phyloP scores from a whole-genome alignment of 2,888 invertebrate species.

The Caenorhabditis sp. region DNA sequence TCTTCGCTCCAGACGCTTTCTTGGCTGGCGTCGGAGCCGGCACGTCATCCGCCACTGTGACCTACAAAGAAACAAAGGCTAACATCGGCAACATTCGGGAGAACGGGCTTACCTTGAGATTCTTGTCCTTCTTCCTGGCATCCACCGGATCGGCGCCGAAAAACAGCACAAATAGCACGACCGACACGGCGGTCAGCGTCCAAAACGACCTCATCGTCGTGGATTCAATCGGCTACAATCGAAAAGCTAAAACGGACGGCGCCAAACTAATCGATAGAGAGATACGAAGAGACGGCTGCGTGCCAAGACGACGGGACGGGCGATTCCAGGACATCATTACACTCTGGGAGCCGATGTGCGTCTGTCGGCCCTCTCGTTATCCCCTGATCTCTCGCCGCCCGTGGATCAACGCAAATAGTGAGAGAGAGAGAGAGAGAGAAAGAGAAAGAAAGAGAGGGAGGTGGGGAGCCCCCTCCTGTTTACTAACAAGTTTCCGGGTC shows the following conservation, averaged over 20 bases:
- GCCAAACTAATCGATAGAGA: slow-evolving; percentile 11
- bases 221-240: background rate
- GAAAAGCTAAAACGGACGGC: background rate
- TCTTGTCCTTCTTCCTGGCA: slow-evolving; percentile 53
- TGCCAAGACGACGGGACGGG: slow-evolving; percentile 17
- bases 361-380: background rate
- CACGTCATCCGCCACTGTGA: slow-evolving; percentile 50
- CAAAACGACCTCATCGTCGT: slow-evolving; percentile 26
- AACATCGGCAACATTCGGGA: no score
- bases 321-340: slow-evolving; percentile 56
- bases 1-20: slow-evolving; percentile 18
- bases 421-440: slow-evolving; percentile 27
- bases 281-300: slow-evolving; percentile 6
- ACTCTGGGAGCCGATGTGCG: slow-evolving; percentile 37
- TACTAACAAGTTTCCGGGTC: background rate
- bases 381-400: slow-evolving; percentile 9
- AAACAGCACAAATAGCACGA: slow-evolving; percentile 14
- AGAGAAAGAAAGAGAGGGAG: slow-evolving; percentile 14
- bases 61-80: no score
- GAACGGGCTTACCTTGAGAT: slow-evolving; percentile 37
- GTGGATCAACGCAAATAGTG: slow-evolving; percentile 36
- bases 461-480: slow-evolving; percentile 11
- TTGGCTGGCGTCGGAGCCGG: slow-evolving; percentile 31
- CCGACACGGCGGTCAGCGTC: slow-evolving; percentile 26
- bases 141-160: no score